Evolutionary conservation across 2,888 invertebrate genomes (phyloP), one percentile per base, ranked within the genome.

Genomic region (Glyphotaelius pellucidus): DNA sequence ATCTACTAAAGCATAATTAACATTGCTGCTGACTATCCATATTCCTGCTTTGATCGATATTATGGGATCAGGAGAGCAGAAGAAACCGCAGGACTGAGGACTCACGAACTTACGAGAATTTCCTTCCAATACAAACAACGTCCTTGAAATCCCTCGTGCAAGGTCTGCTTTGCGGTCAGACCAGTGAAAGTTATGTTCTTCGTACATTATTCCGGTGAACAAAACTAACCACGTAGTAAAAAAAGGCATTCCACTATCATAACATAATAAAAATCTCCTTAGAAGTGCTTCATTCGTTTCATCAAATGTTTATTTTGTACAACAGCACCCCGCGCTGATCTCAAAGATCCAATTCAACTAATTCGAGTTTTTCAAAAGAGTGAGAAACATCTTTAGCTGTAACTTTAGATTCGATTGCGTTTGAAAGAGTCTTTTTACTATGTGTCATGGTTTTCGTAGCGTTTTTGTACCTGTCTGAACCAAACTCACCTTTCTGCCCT

Each of bases 401-500:
- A 15, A 38, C 32, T 9, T 35, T 11, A 25, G 15, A 25, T 35
- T 32, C 35, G 15, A 5, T 84, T 31, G 12, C 35, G n/a, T 35
- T 5, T 3, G 5, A 84, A 38, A 5, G 25, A 35, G 25, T 9
- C 38, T 38, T 84, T 84, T 84, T 84, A 25, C 19, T 52, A 87
- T 19, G 87, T 87, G 67, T 32, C 87, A 31, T 87, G 30, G 52
- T 31, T 52, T 87, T 32, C 11, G 9, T 67, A 52, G 31, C 31
- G 12, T 52, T 2, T 11, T 42, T 1, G 14, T n/a, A 87, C 15
- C 30, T 52, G 31, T 87, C 87, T 3, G 79, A 38, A 80, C 80
- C 79, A 89, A 89, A 79, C 79, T 89, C 88, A 89, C 88, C 88
- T 89, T 89, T 80, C 67, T 14, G 32, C 31, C 35, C 32, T 89